Base-by-base conservation (phyloP, 2,797 vertebrate species). In the Crax fasciolata region DNA sequence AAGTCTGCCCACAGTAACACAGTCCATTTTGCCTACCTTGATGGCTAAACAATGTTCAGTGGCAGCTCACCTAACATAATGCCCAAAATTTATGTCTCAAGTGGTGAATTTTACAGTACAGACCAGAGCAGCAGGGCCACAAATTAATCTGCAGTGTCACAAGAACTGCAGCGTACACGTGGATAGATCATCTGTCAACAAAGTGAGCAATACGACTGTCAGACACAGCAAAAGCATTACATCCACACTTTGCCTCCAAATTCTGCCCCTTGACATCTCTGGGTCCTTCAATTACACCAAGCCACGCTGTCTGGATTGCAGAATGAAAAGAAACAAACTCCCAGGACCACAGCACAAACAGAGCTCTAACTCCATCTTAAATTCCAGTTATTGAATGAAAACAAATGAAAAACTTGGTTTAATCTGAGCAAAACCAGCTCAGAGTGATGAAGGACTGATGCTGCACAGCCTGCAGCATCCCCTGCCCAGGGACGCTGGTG, bases 131-230 rank as follows among this genome's bases (percentile, higher is more conserved):
- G 61, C 83, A 95, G 93, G 86, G 88, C 80, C 93, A 90, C 77
- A 87, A 87, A 96, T 94, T 88, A 46, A 96, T 84, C 87, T 67
- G 52, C 61, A 39, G 59, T 39, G 77, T 67, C 83, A 35, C 8
- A 63, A 87, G 90, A 77, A 71, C 82, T 88, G 86, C 77, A 59
- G 44, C 5, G 44, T 48, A 46, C 74, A 23, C 74, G 5, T 11
- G 35, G n/a, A 76, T 8, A 59, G 83, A 87, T 94, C 90, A 84
- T 43, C 85, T 70, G 77, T 35, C 91, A 90, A 5, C 65, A 74
- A 73, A 84, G 83, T 0, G 11, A 90, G 89, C 76, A 62, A 3
- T 0, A 16, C 3, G 13, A 83, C 57, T 61, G 76, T 39, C 65
- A 85, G 84, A 61, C 41, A 55, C 38, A 59, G 87, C 35, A 82